Percentiles rank a stretch among this genome's conserved stretches.
Conservation (phyloP, 30 jellyfish, hydroid and myxozoan species). For the Catostylus mosaicus region DNA sequence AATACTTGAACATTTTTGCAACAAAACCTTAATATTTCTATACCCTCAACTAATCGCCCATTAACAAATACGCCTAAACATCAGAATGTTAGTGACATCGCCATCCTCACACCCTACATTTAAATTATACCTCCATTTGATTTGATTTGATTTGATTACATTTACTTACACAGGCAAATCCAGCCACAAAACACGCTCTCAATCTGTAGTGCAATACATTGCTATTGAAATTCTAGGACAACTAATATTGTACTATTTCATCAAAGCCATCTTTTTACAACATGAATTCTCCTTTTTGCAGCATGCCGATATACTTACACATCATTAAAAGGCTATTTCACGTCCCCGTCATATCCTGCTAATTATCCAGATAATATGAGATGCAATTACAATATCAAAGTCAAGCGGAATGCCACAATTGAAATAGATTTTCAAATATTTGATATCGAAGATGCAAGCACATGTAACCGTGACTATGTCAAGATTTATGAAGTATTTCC, state of each 20-base stretch:
- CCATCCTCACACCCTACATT: background rate
- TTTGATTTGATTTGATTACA: too few relatives aligned
- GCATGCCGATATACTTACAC: background rate
- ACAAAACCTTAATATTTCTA: background rate
- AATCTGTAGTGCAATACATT: background rate
- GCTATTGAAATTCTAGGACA: background rate
- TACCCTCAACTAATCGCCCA: background rate
- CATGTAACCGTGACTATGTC: background rate
- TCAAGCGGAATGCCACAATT: background rate
- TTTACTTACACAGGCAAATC: background rate
- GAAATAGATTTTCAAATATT: background rate
- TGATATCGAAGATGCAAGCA: background rate
- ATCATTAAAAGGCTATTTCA: background rate
- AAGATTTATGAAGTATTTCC: background rate
- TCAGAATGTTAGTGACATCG: background rate
- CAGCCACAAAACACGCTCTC: background rate
- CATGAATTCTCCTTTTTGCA: background rate
- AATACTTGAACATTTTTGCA: background rate
- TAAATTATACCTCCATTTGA: too few relatives aligned
- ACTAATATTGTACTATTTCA: background rate
- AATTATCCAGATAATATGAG: background rate
- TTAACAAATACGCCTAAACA: background rate
- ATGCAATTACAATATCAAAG: background rate
- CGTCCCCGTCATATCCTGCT: background rate
- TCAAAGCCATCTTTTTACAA: background rate